Base-by-base conservation (phyloP, 2,888 invertebrate species). In the Catocala fraxini region DNA sequence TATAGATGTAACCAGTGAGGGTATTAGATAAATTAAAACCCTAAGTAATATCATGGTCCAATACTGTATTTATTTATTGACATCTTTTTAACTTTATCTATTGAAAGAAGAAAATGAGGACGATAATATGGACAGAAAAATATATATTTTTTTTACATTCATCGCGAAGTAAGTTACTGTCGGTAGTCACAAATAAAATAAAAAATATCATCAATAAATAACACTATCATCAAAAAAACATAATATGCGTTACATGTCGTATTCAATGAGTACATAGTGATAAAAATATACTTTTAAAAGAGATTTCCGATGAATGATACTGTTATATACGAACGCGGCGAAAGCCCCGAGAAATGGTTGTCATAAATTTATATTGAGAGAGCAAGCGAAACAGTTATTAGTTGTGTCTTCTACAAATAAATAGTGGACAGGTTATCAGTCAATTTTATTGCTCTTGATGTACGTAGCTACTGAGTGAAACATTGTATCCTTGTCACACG, bases 331-430 rank as follows among this genome's bases (percentile, higher is more conserved):
- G 57, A 51, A 42, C 13, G 49, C n/a, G 58, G 71, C 52, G 54
- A 59, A 55, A 58, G 41, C 33, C n/a, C 39, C 60, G 49, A 64
- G 52, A 69, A 75, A 70, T 63, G 41, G 51, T 63, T 58, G 56
- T 65, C 68, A 59, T 67, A 74, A 70, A 74, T 74, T 68, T 68
- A 73, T 76, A 74, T 76, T 70, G 76, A 73, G 72, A 61, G 73
- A 72, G 62, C 60, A 60, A 57, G 60, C 49, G 59, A 66, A 56
- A 65, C 45, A 45, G 43, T 56, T 71, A 68, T 62, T 65, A 67
- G 57, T 59, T 63, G 46, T 63, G 52, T 55, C 41, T 51, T 57
- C 57, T 47, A 59, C 54, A 68, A 66, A 75, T 68, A 76, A 54
- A 70, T 70, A 68, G 34, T 53, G 61, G 48, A 55, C 61, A 62